A percentile compares a stretch with the other conserved stretches of the same genome.
phyloP scores from a whole-genome alignment of 2,888 invertebrate species.

The Gortyna flavago region DNA sequence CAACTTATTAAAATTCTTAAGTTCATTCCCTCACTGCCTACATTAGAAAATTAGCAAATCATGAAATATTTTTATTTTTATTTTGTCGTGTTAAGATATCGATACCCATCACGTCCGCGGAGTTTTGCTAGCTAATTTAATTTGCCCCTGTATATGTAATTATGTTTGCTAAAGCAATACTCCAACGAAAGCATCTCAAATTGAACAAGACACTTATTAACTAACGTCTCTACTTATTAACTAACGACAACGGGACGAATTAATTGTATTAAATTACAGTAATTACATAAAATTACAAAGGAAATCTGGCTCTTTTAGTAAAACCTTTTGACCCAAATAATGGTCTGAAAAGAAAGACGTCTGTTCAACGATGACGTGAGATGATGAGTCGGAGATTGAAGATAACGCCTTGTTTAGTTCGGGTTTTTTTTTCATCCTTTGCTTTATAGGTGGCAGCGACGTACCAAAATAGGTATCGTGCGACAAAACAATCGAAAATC shows the following conservation, averaged over 20 bases:
- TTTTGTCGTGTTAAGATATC: too few species aligned
- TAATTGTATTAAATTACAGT: conserved; percentile 17
- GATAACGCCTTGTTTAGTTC: conserved; percentile 1
- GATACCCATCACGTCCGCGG: too few species aligned
- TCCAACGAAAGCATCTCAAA: neutral
- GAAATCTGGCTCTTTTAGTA: conserved; percentile 9
- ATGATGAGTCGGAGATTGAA: conserved; percentile 25
- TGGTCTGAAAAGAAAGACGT: conserved; percentile 10
- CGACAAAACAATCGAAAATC: too few species aligned
- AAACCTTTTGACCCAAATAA: conserved; percentile 33
- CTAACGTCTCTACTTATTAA: conserved; percentile 1
- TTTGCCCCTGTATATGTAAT: neutral
- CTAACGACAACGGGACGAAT: neutral
- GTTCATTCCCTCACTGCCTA: too few species aligned
- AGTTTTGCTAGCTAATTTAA: too few species aligned
- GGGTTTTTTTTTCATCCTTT: neutral
- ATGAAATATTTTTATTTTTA: too few species aligned
- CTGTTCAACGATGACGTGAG: conserved; percentile 14
- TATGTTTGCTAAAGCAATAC: neutral
- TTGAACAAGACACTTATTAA: conserved; percentile 10
- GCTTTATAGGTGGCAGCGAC: too few species aligned
- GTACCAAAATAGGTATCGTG: too few species aligned
- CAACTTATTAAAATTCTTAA: neutral
- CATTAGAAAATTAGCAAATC: too few species aligned
- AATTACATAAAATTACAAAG: conserved; percentile 30